Conservation (phyloP, 2,113 vertebrate species). For the Tamias sibiricus region DNA sequence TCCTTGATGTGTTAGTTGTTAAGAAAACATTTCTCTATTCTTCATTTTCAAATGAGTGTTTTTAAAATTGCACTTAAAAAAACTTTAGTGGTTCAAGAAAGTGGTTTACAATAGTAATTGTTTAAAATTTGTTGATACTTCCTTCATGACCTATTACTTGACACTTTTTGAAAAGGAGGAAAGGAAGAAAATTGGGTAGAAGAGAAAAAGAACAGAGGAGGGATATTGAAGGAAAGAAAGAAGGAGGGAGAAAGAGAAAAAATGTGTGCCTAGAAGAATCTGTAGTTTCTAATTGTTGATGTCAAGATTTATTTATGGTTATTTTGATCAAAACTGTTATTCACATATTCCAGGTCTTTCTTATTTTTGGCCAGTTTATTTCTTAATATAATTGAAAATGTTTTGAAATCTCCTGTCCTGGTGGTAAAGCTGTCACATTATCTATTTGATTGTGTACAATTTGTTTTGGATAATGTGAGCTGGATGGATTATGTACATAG, state of each 20-base stretch:
- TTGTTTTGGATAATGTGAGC: neutral
- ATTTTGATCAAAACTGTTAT: slow-evolving; percentile 4
- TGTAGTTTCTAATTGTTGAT: neutral
- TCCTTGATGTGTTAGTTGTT: neutral
- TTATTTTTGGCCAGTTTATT: neutral
- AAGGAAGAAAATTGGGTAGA: neutral
- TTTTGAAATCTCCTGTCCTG: neutral
- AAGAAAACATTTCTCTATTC: neutral
- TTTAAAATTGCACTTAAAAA: neutral
- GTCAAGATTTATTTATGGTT: neutral
- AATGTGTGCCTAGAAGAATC: neutral
- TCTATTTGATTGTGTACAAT: neutral
- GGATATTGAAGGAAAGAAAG: neutral
- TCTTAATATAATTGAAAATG: neutral
- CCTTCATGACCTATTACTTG: neutral
- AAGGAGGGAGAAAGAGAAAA: neutral
- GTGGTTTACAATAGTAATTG: neutral
- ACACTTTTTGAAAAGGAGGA: neutral
- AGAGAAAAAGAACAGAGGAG: neutral
- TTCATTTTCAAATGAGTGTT: slow-evolving; percentile 7
- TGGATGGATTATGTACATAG: neutral
- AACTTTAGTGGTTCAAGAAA: neutral
- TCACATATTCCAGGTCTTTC: neutral
- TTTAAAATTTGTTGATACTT: neutral
- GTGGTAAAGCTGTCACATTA: neutral